Conservation (phyloP, 1,140 invertebrate species). For the Phocides pigmalion region DNA sequence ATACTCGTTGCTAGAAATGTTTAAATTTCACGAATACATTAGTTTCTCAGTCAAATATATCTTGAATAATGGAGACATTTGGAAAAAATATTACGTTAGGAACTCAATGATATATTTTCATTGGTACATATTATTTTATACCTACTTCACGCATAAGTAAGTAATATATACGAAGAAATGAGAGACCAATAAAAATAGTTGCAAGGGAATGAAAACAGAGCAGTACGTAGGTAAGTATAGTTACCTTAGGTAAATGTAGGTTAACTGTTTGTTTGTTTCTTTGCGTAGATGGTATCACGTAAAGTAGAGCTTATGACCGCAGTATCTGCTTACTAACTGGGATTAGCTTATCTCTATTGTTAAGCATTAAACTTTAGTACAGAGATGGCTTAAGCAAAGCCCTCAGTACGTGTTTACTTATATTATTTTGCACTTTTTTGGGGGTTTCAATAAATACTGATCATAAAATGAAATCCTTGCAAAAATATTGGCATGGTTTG, state of each 20-base stretch:
- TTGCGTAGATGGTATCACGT: constrained; percentile 18
- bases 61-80: too few relatives aligned
- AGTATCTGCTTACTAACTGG: constrained; percentile 20
- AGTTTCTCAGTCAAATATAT: too few relatives aligned
- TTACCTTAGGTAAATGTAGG: constrained; percentile 20
- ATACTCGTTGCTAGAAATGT: too few relatives aligned
- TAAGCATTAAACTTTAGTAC: constrained; percentile 29
- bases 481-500: too few relatives aligned
- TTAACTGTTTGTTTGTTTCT: constrained; percentile 26
- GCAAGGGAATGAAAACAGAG: not conserved
- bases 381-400: constrained; percentile 4
- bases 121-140: too few relatives aligned
- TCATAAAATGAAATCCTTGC: too few relatives aligned
- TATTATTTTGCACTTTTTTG: not conserved
- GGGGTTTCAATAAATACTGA: too few relatives aligned
- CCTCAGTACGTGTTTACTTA: not conserved
- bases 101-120: too few relatives aligned
- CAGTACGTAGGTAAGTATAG: not conserved
- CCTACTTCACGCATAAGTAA: too few relatives aligned
- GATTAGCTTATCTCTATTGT: constrained; percentile 31
- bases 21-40: too few relatives aligned
- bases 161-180: too few relatives aligned
- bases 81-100: too few relatives aligned
- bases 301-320: constrained; percentile 17
- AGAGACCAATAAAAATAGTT: not conserved